These are phyloP conservation scores for Aviceda subcristata DNA, from an alignment of 2,113 vertebrate species.

Conservation along the genomic window DNA sequence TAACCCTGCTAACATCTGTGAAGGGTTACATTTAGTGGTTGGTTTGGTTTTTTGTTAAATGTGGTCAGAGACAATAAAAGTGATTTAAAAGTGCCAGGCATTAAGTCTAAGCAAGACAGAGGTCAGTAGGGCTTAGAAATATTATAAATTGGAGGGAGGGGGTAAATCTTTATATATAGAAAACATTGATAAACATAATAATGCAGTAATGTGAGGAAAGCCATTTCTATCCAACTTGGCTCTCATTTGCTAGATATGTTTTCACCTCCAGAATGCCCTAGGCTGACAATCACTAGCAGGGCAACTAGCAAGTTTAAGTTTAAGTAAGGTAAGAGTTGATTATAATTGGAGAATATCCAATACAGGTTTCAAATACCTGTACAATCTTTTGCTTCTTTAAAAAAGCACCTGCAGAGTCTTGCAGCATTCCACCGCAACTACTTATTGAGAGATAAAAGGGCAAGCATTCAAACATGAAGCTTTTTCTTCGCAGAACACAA, in stretches of 20 bases:
- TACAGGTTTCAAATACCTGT: neutral
- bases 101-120: neutral
- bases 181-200: neutral
- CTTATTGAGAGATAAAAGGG: neutral
- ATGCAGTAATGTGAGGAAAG: neutral
- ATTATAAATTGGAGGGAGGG: neutral
- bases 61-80: neutral
- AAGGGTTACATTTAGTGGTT: neutral
- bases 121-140: neutral
- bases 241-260: neutral
- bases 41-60: neutral
- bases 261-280: neutral
- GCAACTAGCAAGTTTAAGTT: neutral
- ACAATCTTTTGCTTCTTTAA: neutral
- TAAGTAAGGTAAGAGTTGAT: neutral
- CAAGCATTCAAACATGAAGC: neutral
- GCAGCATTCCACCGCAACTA: neutral
- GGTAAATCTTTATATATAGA: neutral
- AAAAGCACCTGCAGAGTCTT: neutral
- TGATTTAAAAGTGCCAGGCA: neutral
- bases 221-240: neutral
- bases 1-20: conserved; percentile 2
- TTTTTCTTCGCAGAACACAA: neutral
- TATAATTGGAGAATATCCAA: neutral
- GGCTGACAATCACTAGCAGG: neutral